These are phyloP conservation scores for Latrodectus geometricus DNA, from an alignment of 1,140 invertebrate species.

Conservation along the genomic window DNA sequence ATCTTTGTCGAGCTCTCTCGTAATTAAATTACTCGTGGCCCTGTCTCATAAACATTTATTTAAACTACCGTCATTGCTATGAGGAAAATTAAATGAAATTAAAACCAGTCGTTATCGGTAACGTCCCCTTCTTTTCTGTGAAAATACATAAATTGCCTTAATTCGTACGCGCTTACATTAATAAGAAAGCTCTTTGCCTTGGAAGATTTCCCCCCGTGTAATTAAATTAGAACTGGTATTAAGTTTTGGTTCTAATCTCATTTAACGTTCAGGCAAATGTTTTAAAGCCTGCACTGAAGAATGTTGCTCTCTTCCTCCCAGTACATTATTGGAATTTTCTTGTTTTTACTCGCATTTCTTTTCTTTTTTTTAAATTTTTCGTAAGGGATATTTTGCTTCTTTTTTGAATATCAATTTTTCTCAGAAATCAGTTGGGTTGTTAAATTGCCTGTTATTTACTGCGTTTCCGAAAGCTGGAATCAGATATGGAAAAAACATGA, in stretches of 20 bases:
- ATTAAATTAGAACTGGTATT: conserved; percentile 55
- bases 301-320: conserved; percentile 6
- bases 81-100: conserved; percentile 56
- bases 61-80: conserved; percentile 50
- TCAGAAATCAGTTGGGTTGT: no score
- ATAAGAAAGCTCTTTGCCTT: conserved; percentile 30
- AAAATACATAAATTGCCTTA: conserved; percentile 58
- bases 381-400: no score
- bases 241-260: conserved; percentile 33
- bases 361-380: no score
- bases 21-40: conserved; percentile 45
- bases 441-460: no score
- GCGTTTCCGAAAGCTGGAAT: no score
- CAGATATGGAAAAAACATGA: no score
- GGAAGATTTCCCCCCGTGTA: conserved; percentile 2
- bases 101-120: conserved; percentile 43
- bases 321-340: not conserved
- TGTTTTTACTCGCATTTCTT: no score
- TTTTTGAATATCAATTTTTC: no score
- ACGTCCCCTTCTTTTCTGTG: conserved; percentile 17
- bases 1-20: conserved; percentile 2
- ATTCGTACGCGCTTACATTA: conserved; percentile 37
- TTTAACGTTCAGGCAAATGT: conserved; percentile 30
- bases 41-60: conserved; percentile 55
- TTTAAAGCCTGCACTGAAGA: conserved; percentile 30